phyloP scores from a whole-genome alignment of 2,888 invertebrate genomes.

The Drosophila setosimentum region DNA sequence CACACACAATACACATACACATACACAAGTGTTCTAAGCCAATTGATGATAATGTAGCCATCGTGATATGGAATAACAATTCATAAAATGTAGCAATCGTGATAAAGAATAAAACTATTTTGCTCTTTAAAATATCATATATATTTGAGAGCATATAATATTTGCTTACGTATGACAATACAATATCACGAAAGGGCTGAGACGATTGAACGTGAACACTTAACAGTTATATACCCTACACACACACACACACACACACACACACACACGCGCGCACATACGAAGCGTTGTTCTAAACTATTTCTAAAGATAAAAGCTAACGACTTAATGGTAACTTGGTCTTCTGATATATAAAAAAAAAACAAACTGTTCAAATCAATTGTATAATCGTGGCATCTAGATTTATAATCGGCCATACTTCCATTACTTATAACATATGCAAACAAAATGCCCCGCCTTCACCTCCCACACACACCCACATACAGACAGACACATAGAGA shows the following conservation, averaged over 20 bases:
- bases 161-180: neutral
- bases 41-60: neutral
- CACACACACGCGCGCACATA: constrained; percentile 26
- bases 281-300: constrained; percentile 62
- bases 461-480: constrained; percentile 15
- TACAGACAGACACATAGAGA: constrained; percentile 58
- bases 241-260: constrained; percentile 28
- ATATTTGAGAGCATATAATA: neutral
- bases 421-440: constrained; percentile 39
- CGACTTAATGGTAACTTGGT: constrained; percentile 79
- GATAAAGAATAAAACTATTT: neutral
- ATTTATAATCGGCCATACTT: constrained; percentile 46
- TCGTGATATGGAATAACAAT: neutral
- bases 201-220: constrained; percentile 6
- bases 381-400: constrained; percentile 53
- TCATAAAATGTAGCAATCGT: constrained; percentile 2
- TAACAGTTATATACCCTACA: constrained; percentile 13
- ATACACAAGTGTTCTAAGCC: neutral
- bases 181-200: constrained; percentile 6
- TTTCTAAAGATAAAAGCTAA: constrained; percentile 70
- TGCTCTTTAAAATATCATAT: neutral
- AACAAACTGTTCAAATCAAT: constrained; percentile 36
- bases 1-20: neutral
- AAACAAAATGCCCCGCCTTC: constrained; percentile 9
- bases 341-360: constrained; percentile 52